Conservation (phyloP, 2,888 invertebrate genomes). For the Heliconius ethilla region DNA sequence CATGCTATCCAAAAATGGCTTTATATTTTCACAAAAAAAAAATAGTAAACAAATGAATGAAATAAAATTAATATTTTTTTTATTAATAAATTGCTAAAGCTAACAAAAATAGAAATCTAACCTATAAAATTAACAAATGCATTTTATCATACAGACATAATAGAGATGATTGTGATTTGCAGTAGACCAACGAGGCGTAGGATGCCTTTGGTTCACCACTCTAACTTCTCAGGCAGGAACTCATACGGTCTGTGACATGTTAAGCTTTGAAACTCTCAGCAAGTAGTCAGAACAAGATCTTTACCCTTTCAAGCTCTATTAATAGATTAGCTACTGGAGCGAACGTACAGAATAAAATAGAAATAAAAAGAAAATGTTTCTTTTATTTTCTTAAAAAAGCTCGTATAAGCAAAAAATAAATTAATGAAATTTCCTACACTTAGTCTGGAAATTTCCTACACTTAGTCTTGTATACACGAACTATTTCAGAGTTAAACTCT, state of each 20-base stretch:
- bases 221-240: conserved; percentile 21
- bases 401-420: neutral
- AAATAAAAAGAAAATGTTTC: neutral
- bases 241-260: conserved; percentile 27
- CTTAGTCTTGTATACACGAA: neutral
- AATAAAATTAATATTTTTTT: neutral
- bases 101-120: neutral
- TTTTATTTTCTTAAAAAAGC: neutral
- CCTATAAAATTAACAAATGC: neutral
- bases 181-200: neutral
- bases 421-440: neutral
- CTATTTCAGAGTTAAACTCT: conserved; percentile 25
- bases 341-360: neutral
- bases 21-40: too few relatives aligned
- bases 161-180: neutral
- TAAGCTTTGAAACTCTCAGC: conserved; percentile 22
- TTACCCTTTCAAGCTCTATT: conserved; percentile 21
- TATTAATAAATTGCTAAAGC: neutral
- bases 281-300: conserved; percentile 3
- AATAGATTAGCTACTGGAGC: conserved; percentile 10
- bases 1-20: neutral
- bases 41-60: neutral
- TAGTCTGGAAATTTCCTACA: neutral
- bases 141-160: neutral
- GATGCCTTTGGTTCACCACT: conserved; percentile 21